Base-by-base conservation (phyloP, 2,888 invertebrate genomes). In the Pammene fasciana region DNA sequence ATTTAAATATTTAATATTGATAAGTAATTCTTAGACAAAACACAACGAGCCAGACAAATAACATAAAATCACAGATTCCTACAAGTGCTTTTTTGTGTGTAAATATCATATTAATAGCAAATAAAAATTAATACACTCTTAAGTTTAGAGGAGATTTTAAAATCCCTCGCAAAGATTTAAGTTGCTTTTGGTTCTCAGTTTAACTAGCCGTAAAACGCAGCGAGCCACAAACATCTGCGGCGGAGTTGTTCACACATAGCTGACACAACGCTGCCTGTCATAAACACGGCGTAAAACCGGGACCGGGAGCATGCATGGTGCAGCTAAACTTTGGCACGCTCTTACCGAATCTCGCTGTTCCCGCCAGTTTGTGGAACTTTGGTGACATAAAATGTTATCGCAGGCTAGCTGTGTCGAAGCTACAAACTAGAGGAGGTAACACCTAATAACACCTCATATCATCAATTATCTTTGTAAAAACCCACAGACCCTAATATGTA, bases 261-360 rank as follows among this genome's bases (percentile, higher is more conserved):
- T 45, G 36, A 45, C 65, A 68, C 8, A 62, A 57, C 48, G 54
- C 46, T 45, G 59, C 70, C 41, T 55, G 54, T 65, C 60, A 70
- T 60, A 65, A 65, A 60, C 65, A 70, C 38, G 36, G 9, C 18
- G 50, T 52, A 54, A 54, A 45, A 54, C 45, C 54, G 16, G 46
- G 54, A 54, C 45, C 54, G 16, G 46, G 54, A 65, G 59, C 59
- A 52, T 52, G 54, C 54, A 54, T 34, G 26, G 38, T 52, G 62
- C 38, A 41, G 50, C 50, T 41, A 62, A 62, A 62, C 41, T 62
- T 62, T 41, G 38, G 62, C 50, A n/a, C 16, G 41, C 41, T 62
- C 54, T 46, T 14, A 45, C 11, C 45, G 16, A 55, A 59, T 50
- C 59, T 60, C 18, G 38, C 13, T 45, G 45, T 59, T 60, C 46